Percentiles rank a stretch among this genome's conserved stretches.
phyloP scores from a whole-genome alignment of 2,797 vertebrate genomes.

The Podarcis lilfordi region DNA sequence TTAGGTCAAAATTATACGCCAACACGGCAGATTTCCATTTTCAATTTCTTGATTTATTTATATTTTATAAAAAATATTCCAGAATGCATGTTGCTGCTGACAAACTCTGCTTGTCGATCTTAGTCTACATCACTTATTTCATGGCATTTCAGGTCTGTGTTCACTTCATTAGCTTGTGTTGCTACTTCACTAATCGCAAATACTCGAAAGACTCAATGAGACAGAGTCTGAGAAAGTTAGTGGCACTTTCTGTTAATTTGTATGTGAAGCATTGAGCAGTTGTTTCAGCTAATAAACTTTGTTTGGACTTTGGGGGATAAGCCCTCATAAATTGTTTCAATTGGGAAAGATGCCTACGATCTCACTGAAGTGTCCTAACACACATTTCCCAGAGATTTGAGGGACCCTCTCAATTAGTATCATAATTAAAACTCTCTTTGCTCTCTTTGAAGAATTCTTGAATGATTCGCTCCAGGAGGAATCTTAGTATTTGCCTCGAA shows the following conservation, averaged over 20 bases:
- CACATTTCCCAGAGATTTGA: neutral
- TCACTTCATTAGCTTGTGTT: constrained; percentile 11
- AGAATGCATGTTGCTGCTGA: neutral
- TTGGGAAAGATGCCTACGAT: neutral
- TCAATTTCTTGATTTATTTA: neutral
- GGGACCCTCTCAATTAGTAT: neutral
- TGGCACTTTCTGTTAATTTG: neutral
- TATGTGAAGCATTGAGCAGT: neutral
- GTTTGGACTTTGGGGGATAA: neutral
- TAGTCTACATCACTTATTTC: neutral
- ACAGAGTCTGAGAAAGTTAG: neutral
- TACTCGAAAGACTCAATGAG: neutral
- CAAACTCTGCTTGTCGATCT: neutral
- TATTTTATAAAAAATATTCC: neutral
- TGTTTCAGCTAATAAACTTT: neutral
- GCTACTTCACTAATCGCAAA: neutral
- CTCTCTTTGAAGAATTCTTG: neutral
- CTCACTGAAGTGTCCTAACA: neutral
- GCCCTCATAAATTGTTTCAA: neutral
- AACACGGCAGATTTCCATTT: neutral
- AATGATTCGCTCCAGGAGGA: neutral
- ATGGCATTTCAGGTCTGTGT: neutral
- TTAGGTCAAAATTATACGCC: neutral
- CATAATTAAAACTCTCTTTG: neutral
- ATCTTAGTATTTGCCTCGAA: neutral